Percentiles rank a stretch among this genome's conserved stretches.
Evolutionary conservation across 2,797 vertebrate species (phyloP).

Genomic region (Linurgus olivaceus): DNA sequence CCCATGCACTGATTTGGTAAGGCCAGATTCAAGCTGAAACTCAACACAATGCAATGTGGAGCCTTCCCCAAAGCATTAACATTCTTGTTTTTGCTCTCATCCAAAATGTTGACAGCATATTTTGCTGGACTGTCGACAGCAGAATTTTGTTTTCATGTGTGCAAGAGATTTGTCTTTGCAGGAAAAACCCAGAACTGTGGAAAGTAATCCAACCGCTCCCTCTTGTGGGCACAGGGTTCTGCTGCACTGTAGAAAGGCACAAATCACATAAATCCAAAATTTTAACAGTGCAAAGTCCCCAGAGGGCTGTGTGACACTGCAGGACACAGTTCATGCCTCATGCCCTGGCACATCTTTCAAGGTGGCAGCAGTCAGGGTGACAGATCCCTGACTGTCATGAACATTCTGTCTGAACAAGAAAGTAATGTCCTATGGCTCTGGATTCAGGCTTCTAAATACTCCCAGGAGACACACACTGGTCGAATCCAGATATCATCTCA

Average conservation of each 20-base stretch:
- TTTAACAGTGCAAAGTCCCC: neutral
- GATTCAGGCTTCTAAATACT: neutral
- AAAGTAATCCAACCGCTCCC: constrained; percentile 32
- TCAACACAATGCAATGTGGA: neutral
- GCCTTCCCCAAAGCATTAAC: neutral
- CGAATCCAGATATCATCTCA: neutral
- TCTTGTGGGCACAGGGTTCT: neutral
- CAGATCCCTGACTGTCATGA: neutral
- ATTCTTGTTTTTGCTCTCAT: neutral
- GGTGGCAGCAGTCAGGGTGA: neutral
- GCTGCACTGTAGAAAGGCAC: neutral
- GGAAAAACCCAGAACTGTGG: neutral
- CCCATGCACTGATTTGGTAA: neutral
- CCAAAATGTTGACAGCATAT: constrained; percentile 5
- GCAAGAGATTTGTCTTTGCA: neutral
- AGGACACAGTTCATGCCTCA: neutral
- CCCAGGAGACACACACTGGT: neutral
- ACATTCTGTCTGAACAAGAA: neutral
- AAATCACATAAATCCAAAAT: rapidly evolving
- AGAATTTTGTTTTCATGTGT: neutral
- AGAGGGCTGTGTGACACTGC: neutral
- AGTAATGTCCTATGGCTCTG: neutral
- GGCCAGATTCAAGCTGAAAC: neutral
- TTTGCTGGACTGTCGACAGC: neutral
- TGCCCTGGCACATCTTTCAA: neutral